These are phyloP conservation scores for Centrocercus urophasianus DNA, from an alignment of 2,113 vertebrate genomes.

Conservation along the genomic window DNA sequence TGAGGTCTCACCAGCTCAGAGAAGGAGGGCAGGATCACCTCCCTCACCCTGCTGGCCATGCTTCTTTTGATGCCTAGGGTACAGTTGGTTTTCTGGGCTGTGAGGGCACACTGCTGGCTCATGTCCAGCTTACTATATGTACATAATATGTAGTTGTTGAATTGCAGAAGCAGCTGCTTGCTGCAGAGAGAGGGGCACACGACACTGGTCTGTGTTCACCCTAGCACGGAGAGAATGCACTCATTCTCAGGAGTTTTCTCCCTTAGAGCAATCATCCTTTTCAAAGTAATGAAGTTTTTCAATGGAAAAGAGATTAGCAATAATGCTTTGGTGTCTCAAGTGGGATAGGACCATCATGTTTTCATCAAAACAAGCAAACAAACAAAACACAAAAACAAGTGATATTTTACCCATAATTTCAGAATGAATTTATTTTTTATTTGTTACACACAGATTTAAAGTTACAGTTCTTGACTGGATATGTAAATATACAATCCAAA, in stretches of 20 bases:
- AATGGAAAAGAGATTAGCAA: neutral
- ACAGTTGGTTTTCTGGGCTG: too few species aligned
- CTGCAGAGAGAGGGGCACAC: neutral
- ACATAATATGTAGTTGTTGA: neutral
- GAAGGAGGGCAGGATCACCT: too few species aligned
- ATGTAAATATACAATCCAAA: neutral
- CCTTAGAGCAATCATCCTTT: neutral
- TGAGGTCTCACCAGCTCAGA: too few species aligned
- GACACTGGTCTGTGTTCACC: neutral
- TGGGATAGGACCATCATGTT: neutral
- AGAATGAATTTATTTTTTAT: neutral
- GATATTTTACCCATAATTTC: conserved; percentile 39
- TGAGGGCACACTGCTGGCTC: too few species aligned
- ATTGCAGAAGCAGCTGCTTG: neutral
- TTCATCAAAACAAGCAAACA: conserved; percentile 16
- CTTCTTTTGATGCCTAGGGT: too few species aligned
- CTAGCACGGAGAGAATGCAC: neutral
- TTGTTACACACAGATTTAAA: neutral
- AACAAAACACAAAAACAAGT: conserved; percentile 50
- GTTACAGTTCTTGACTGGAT: neutral
- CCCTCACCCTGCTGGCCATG: too few species aligned
- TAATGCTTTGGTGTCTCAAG: conserved; percentile 37
- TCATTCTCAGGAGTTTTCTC: conserved; percentile 13
- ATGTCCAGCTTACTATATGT: too few species aligned
- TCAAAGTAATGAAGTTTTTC: conserved; percentile 24